Percentiles rank a stretch among this genome's conserved stretches.
These are phyloP conservation scores for Tetranychus cinnabarinus DNA, from an alignment of 1,140 invertebrate species.

Conservation along the genomic window DNA sequence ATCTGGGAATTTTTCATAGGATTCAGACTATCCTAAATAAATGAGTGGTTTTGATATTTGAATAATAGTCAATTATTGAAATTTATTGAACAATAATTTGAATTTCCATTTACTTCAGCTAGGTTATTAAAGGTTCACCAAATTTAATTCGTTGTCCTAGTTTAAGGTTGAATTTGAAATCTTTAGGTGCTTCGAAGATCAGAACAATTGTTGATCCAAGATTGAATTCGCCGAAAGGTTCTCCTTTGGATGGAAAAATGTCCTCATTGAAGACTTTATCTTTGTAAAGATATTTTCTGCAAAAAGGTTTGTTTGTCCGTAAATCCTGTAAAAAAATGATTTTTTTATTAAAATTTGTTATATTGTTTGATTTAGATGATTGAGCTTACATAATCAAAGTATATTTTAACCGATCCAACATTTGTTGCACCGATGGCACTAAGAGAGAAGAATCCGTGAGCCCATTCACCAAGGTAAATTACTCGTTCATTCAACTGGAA, in stretches of 20 bases:
- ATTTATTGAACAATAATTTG: no score
- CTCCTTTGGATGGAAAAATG: constrained; percentile 42
- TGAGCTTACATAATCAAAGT: constrained; percentile 39
- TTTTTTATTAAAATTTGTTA: not conserved
- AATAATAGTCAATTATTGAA: no score
- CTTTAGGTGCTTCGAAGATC: constrained; percentile 78
- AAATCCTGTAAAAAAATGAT: not conserved
- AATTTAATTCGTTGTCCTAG: constrained; percentile 25
- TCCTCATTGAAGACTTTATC: constrained; percentile 4
- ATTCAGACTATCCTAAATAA: no score
- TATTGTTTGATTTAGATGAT: not conserved
- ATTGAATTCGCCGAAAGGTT: constrained; percentile 85
- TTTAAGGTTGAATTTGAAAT: constrained; percentile 36
- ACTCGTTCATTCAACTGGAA: constrained; percentile 90
- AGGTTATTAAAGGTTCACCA: constrained; percentile 14
- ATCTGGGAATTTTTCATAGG: no score
- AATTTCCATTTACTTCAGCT: no score
- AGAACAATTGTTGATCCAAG: constrained; percentile 92
- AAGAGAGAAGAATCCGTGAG: constrained; percentile 91
- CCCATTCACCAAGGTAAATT: constrained; percentile 77
- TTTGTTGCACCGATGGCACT: constrained; percentile 94
- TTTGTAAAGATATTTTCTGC: not conserved
- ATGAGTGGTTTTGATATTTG: no score
- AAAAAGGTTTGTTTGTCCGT: constrained; percentile 3
- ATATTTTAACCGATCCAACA: constrained; percentile 84